Base-by-base conservation (phyloP, 2,888 invertebrate species). In the Netelia virgata region DNA sequence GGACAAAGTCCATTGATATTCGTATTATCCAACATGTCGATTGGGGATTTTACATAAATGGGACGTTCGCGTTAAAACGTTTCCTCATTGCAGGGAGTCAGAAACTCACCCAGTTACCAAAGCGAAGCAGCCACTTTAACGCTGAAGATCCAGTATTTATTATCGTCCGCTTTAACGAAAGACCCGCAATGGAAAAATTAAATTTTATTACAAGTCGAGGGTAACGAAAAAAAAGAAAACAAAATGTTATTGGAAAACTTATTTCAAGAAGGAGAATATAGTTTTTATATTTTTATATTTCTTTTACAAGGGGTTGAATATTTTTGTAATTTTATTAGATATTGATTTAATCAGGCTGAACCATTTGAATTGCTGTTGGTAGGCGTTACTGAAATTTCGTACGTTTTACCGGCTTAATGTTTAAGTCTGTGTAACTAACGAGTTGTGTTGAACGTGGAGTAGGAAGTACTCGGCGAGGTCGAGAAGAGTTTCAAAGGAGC, bases 401-500 rank as follows among this genome's bases (percentile, higher is more conserved):
- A 47, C 8, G 2, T 11, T 47, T 11, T 47, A 23, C n/a, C 23
- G 59, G 43, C 47, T 47, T 36, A 10, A 8, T 3, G 5, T 61
- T 47, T 28, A 28, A 3, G 28, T 6, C n/a, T 6, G 36, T 47
- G 28, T 68, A 69, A 61, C 47, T 14, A 36, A 36, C 18, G 47
- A 57, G 23, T 57, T 55, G 61, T 18, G 61, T 18, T 69, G 1
- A 59, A 50, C 14, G 59, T 18, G 5, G 36, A 3, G 18, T 18
- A 53, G 50, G 61, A 53, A 18, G 18, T 43, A 14, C 36, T 36
- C 36, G 16, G 28, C 43, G 23, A 69, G 68, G 75, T 57, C 47
- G 23, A 28, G 64, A 53, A 57, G 47, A 28, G 23, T 43, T 77
- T 47, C 50, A 20, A 66, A 20, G 57, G 61, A 70, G 53, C 43